phyloP scores from a whole-genome alignment of 1,140 invertebrate genomes.

The Prorops nasuta region DNA sequence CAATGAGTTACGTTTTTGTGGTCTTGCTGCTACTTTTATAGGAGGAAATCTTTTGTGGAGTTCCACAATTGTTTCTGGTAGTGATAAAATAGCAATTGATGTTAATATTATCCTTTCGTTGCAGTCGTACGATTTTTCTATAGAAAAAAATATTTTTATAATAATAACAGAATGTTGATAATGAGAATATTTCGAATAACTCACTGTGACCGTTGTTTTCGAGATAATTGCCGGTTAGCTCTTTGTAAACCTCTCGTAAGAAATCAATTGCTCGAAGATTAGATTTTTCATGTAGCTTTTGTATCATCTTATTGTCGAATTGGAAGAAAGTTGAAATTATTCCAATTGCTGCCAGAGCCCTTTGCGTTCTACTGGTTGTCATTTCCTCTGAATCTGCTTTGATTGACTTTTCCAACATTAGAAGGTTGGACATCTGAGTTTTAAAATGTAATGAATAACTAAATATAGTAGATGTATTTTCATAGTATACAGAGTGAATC shows the following conservation, averaged over 20 bases:
- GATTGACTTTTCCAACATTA: too few species aligned
- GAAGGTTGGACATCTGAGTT: too few species aligned
- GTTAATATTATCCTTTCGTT: conserved; percentile 47
- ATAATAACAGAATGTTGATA: not conserved
- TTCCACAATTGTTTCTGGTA: conserved; percentile 40
- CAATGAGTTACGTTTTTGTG: conserved; percentile 45
- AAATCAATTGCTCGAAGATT: conserved; percentile 36
- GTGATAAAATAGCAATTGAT: conserved; percentile 43
- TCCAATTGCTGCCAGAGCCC: conserved; percentile 35
- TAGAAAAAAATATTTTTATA: conserved; percentile 9
- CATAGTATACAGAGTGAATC: too few species aligned
- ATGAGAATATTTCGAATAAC: conserved; percentile 3
- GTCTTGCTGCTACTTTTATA: conserved; percentile 16
- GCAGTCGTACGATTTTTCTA: conserved; percentile 40
- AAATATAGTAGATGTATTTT: too few species aligned
- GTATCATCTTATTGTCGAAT: conserved; percentile 31
- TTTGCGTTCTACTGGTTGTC: conserved; percentile 31
- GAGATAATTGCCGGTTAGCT: conserved; percentile 42
- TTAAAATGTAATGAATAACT: too few species aligned
- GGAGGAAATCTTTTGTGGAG: conserved; percentile 40
- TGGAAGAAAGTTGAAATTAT: conserved; percentile 37
- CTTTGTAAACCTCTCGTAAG: conserved; percentile 42
- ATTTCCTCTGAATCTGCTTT: conserved; percentile 42
- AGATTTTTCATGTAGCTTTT: conserved; percentile 24
- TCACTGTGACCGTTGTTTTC: conserved; percentile 42